Base-by-base conservation (phyloP, 2,888 invertebrate genomes). In the Agrotis ipsilon region DNA sequence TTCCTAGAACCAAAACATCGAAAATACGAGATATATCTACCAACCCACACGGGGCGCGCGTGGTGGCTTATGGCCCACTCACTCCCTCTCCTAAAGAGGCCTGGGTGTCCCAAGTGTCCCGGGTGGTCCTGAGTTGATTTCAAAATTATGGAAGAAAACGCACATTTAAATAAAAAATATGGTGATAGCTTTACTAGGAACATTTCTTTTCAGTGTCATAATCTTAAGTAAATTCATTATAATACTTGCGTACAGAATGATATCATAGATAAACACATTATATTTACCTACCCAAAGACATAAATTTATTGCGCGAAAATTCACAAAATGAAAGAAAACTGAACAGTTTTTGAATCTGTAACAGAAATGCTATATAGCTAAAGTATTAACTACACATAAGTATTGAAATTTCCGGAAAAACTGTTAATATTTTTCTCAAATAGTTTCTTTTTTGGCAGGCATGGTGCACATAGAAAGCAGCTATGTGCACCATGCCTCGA, bases 271-370 rank as follows among this genome's bases (percentile, higher is more conserved):
- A 46, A 48, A 58, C 14, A 58, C 14, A 9, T 27, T 27, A 58
- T 55, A 6, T 46, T 24, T n/a, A 57, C 49, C 19, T 19, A 67
- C 49, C 11, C 3, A 2, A 46, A 46, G 49, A n/a, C 32, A n/a
- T 9, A 48, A 5, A 62, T 75, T 43, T 19, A 48, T 21, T 43
- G n/a, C 21, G 58, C 18, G 57, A 68, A 74, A 68, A 46, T 57
- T 24, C 13, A 21, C 16, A n/a, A 55, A 61, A 19, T 27, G 39
- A 58, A 48, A 57, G 45, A 16, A 46, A 16, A 57, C 32, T 21
- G 14, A 27, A 51, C 16, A 27, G 51, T 27, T 16, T 4, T 13
- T 51, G 19, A 27, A 24, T 54, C 54, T 68, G 32, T 54, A 32
- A 16, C 9, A 45, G 19, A 2, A 13, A 64, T 58, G 24, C 13